phyloP scores from a whole-genome alignment of 1,140 invertebrate genomes.

The Temnothorax curvispinosus region DNA sequence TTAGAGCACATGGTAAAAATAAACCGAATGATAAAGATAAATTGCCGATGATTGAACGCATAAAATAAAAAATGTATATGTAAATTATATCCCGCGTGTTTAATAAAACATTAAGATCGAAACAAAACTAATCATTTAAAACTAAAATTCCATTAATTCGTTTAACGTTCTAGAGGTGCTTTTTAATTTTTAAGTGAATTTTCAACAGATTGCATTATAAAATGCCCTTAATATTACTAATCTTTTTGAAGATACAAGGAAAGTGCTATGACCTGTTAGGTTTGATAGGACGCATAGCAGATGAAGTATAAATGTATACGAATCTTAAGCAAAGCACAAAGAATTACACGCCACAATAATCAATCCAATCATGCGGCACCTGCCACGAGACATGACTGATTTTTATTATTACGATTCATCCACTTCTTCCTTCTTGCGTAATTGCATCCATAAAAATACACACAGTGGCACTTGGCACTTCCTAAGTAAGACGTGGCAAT shows the following conservation, averaged over 20 bases:
- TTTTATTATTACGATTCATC: constrained; percentile 69
- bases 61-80: background rate
- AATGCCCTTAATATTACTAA: background rate
- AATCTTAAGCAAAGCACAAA: background rate
- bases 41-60: background rate
- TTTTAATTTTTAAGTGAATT: background rate
- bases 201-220: background rate
- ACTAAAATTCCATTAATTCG: background rate
- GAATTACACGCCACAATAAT: constrained; percentile 50
- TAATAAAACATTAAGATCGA: background rate
- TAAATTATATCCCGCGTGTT: background rate
- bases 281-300: background rate
- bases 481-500: background rate
- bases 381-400: constrained; percentile 61
- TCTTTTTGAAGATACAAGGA: background rate
- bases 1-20: background rate
- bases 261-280: background rate
- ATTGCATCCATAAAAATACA: constrained; percentile 37
- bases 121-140: background rate
- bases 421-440: background rate
- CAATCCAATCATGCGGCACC: constrained; percentile 63
- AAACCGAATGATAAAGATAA: background rate
- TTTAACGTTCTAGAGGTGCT: background rate
- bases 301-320: background rate
- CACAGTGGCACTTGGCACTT: background rate